These are phyloP conservation scores for Patiria pectinifera DNA, from an alignment of 53 echinoderm and acorn worm genomes.

Conservation along the genomic window DNA sequence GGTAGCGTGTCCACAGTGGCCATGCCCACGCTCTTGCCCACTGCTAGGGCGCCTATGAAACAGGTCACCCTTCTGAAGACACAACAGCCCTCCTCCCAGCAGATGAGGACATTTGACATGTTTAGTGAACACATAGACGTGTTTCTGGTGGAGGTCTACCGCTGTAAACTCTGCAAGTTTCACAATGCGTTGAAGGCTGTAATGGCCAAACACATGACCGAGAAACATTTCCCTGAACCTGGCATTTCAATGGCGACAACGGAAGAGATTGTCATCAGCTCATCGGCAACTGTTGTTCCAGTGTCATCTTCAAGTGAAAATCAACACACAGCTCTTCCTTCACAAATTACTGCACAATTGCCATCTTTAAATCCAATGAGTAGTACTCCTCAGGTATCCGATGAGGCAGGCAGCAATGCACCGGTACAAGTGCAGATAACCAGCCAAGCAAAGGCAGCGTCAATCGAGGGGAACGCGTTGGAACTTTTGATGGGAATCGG, in stretches of 20 bases:
- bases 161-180: constrained; percentile 85
- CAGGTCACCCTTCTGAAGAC: constrained; percentile 37
- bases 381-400: neutral
- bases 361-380: neutral
- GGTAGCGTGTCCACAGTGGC: neutral
- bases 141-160: constrained; percentile 76
- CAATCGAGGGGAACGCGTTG: constrained; percentile 55
- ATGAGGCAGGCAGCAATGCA: neutral
- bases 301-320: neutral
- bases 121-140: constrained; percentile 67
- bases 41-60: neutral
- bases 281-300: neutral
- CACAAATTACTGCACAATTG: neutral
- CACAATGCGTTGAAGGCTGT: constrained; percentile 62
- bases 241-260: neutral
- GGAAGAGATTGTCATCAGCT: neutral
- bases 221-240: constrained; percentile 37
- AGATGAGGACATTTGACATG: constrained; percentile 12
- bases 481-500: constrained; percentile 79
- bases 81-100: constrained; percentile 3
- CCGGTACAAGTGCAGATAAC: neutral
- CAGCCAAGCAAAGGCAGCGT: neutral
- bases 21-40: neutral
- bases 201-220: constrained; percentile 70
- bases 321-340: neutral